phyloP scores from a whole-genome alignment of 1,140 invertebrate genomes.

The Anadara kagoshimensis region DNA sequence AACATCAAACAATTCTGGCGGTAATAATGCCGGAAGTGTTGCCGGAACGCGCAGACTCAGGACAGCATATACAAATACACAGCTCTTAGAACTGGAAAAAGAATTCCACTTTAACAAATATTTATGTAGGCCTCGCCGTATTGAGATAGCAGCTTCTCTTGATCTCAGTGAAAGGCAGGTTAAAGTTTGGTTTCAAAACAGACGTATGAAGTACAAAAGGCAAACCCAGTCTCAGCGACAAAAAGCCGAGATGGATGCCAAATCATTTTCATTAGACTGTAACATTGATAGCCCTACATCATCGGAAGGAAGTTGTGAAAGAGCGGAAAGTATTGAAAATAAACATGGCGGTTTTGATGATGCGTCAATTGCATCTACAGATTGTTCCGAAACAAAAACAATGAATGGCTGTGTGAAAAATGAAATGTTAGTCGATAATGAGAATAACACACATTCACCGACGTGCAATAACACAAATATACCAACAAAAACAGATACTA shows the following conservation, averaged over 20 bases:
- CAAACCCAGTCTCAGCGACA: conserved; percentile 58
- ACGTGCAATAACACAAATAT: conserved; percentile 27
- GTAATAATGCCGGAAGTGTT: neutral
- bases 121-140: conserved; percentile 86
- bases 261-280: conserved; percentile 35
- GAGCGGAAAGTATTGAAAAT: conserved; percentile 29
- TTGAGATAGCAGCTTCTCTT: conserved; percentile 85
- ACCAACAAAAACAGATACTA: conserved; percentile 21
- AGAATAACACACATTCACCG: conserved; percentile 29
- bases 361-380: conserved; percentile 21
- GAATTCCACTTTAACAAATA: conserved; percentile 89
- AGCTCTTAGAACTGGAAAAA: conserved; percentile 98
- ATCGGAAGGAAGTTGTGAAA: conserved; percentile 42
- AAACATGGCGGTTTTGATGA: conserved; percentile 32
- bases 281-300: conserved; percentile 40
- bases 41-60: conserved; percentile 77
- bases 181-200: conserved; percentile 70
- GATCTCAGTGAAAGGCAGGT: conserved; percentile 79
- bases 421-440: conserved; percentile 24
- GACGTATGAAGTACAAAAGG: conserved; percentile 68
- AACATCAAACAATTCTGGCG: neutral
- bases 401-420: conserved; percentile 23
- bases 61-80: conserved; percentile 99
- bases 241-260: conserved; percentile 35
- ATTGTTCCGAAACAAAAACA: conserved; percentile 34